Base-by-base conservation (phyloP, 2,888 invertebrate species). In the Prostheceraeus crozeri region DNA sequence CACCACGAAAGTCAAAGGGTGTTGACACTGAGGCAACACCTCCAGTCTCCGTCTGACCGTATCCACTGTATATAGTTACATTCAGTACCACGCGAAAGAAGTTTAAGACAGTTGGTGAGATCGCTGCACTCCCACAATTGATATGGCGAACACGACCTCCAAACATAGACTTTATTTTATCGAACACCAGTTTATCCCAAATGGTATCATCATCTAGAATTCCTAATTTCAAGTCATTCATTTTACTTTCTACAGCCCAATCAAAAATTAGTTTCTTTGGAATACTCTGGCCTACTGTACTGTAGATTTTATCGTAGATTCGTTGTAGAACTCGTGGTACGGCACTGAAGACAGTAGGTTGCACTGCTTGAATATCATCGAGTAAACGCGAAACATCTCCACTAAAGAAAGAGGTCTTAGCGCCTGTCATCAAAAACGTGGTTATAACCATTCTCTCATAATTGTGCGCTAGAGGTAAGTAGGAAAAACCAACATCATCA, bases 101-200 rank as follows among this genome's bases (percentile, higher is more conserved):
- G 11, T 89, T 90, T 35, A 94, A 82, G 8, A 96, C 91, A 71
- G 87, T 87, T 48, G 87, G 87, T 46, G 90, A 88, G 55, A 96
- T 81, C 0, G 96, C 96, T 0, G 96, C 96, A 0, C 93, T 91
- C 0, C 93, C 94, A 0, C 90, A 89, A 48, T 94, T 83, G 83
- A 94, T 85, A 65, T 93, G 81, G 64, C 90, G 83, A 53, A 96
- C 79, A 60, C 85, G 82, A 1, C 94, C 94, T 11, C 96, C 96
- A 82, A 94, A 85, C 35, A 86, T 85, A 67, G 88, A 87, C 74
- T 91, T 90, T 33, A 94, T 86, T 79, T 88, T 89, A 72, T 84
- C 84, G 79, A 94, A 93, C 61, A 91, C 85, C 67, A 93, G 72
- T 76, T 84, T 85, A 76, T 94, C 93, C 93, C 93, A 94, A n/a